These are phyloP conservation scores for Hyposoter dolosus DNA, from an alignment of 2,888 invertebrate genomes.

Conservation along the genomic window DNA sequence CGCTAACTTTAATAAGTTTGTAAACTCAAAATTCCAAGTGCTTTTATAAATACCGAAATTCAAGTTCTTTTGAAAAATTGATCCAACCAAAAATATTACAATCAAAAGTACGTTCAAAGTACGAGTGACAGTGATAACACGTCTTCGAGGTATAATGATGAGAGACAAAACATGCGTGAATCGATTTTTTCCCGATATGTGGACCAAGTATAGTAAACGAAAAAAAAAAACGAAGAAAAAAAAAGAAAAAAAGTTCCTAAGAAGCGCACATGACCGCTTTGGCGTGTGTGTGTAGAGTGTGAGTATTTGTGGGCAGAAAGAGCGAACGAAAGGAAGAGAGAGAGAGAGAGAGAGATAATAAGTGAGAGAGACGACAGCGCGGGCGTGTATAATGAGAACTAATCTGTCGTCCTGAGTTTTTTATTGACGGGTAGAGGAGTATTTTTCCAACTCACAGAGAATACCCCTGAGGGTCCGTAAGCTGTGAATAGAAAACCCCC, in stretches of 20 bases:
- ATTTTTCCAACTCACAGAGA: constrained; percentile 20
- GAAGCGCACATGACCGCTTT: constrained; percentile 57
- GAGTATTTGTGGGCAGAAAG: constrained; percentile 25
- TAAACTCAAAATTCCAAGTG: neutral
- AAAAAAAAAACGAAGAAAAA: constrained; percentile 39
- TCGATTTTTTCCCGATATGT: constrained; percentile 70
- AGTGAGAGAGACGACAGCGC: constrained; percentile 7
- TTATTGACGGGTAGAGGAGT: constrained; percentile 15
- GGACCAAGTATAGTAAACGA: constrained; percentile 73
- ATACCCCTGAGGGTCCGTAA: constrained; percentile 12
- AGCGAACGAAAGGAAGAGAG: neutral
- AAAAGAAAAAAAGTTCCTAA: constrained; percentile 56
- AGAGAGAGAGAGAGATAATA: neutral
- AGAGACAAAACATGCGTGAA: constrained; percentile 51
- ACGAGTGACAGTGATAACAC: neutral
- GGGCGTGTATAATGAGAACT: constrained; percentile 34
- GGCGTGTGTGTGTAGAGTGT: constrained; percentile 54
- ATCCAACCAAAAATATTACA: neutral
- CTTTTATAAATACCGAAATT: neutral
- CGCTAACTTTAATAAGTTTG: neutral
- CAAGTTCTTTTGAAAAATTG: neutral
- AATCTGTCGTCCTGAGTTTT: constrained; percentile 16
- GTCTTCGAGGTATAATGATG: constrained; percentile 9
- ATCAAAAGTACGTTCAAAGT: neutral
- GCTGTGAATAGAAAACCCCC: constrained; percentile 25